These are phyloP conservation scores for Ariopsis seemanni DNA, from an alignment of 2,113 vertebrate species.

Conservation along the genomic window DNA sequence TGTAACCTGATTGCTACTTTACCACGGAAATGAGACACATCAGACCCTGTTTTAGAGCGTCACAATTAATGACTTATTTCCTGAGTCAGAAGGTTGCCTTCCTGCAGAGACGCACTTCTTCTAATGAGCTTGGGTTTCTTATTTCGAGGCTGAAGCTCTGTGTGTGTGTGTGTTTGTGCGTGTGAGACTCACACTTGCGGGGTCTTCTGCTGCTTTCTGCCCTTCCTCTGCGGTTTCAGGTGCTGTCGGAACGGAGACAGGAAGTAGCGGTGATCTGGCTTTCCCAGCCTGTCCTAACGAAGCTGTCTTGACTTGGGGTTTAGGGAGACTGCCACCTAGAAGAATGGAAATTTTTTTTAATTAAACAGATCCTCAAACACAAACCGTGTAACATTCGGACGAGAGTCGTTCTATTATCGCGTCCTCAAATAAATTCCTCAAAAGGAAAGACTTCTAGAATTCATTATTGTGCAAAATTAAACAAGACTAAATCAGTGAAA, in stretches of 20 bases:
- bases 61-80: slow-evolving; percentile 20
- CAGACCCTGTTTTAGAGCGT: not conserved
- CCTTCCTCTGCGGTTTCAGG: slow-evolving; percentile 85
- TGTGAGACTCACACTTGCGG: slow-evolving; percentile 80
- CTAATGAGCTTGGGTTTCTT: slow-evolving; percentile 10
- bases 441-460: not conserved
- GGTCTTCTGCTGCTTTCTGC: slow-evolving; percentile 79
- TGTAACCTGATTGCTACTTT: not conserved
- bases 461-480: not conserved
- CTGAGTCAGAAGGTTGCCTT: not conserved
- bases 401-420: not conserved
- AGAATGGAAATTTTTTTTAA: slow-evolving; percentile 34
- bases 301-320: slow-evolving; percentile 90
- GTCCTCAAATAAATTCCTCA: not conserved
- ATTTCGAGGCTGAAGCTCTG: not conserved
- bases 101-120: not conserved
- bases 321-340: slow-evolving; percentile 81
- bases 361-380: not conserved
- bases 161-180: not conserved
- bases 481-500: not conserved
- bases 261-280: slow-evolving; percentile 89
- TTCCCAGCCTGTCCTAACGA: slow-evolving; percentile 90
- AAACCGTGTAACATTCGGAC: not conserved
- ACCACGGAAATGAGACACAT: not conserved
- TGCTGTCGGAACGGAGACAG: slow-evolving; percentile 90